Evolutionary conservation across 2,797 vertebrate species (phyloP).

Genomic region (Nyctalus aviator): DNA sequence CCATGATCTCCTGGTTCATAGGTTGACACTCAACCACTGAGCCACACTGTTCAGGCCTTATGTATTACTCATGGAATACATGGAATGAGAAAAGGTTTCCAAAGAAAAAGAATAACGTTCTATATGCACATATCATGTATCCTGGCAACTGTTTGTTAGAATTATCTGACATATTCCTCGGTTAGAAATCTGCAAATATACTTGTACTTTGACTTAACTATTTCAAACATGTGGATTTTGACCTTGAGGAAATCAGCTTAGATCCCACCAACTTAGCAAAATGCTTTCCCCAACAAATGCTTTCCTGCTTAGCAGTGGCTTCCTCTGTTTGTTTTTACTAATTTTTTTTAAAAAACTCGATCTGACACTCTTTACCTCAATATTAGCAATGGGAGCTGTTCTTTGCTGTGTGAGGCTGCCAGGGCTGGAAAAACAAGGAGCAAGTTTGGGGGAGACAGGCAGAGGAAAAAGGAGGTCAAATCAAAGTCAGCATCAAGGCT

Average conservation of each 20-base stretch:
- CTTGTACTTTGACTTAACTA: slow-evolving; percentile 33
- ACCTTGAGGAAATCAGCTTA: slow-evolving; percentile 17
- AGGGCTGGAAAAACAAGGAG: not conserved
- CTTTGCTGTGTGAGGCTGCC: slow-evolving; percentile 13
- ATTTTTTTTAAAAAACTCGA: not conserved
- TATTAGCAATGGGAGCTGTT: slow-evolving; percentile 1
- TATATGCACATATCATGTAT: slow-evolving; percentile 5
- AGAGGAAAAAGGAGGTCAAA: slow-evolving; percentile 7
- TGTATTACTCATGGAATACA: too few relatives aligned
- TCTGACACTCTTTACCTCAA: not conserved
- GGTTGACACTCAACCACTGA: too few relatives aligned
- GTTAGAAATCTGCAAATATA: slow-evolving; percentile 44
- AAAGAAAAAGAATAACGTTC: slow-evolving; percentile 22
- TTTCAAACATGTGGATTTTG: slow-evolving; percentile 56
- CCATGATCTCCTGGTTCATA: too few relatives aligned
- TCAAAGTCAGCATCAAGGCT: slow-evolving; percentile 2
- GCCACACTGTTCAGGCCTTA: too few relatives aligned
- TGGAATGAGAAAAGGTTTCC: not conserved
- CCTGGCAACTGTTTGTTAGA: slow-evolving; percentile 4
- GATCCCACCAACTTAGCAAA: slow-evolving; percentile 34
- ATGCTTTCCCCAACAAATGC: slow-evolving; percentile 36
- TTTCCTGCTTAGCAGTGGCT: not conserved
- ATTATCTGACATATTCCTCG: slow-evolving; percentile 23
- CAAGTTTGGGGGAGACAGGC: not conserved
- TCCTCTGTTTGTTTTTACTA: slow-evolving; percentile 34